phyloP scores from a whole-genome alignment of 2,113 vertebrate species.

The Pyrgilauda ruficollis region DNA sequence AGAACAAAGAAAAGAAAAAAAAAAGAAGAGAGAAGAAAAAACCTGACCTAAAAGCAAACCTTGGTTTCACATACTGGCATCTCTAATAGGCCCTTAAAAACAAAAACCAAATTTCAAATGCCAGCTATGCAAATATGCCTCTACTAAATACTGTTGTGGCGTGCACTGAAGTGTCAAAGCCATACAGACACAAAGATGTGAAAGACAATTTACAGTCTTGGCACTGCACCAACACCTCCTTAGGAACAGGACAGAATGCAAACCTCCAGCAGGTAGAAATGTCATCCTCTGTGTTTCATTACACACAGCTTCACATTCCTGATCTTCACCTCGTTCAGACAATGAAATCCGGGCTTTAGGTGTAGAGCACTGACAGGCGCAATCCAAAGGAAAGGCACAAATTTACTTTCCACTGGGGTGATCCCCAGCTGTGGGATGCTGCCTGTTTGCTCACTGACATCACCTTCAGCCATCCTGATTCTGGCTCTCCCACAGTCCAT shows the following conservation, averaged over 20 bases:
- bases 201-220: not conserved
- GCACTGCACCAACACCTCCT: not conserved
- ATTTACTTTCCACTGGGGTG: not conserved
- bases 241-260: not conserved
- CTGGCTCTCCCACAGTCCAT: fast-evolving
- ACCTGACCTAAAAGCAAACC: not conserved
- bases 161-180: not conserved
- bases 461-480: not conserved
- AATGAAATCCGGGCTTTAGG: not conserved
- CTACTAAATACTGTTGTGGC: not conserved
- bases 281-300: not conserved
- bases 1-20: too few relatives aligned
- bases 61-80: not conserved
- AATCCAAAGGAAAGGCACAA: not conserved
- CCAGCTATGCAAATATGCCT: not conserved
- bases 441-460: not conserved
- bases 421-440: not conserved
- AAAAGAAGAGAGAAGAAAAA: not conserved
- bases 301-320: not conserved
- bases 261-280: not conserved
- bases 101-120: not conserved
- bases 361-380: not conserved
- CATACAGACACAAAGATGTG: not conserved
- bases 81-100: not conserved
- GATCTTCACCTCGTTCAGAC: not conserved